Base-by-base conservation (phyloP, 1,140 invertebrate genomes). In the Teleogryllus occipitalis region DNA sequence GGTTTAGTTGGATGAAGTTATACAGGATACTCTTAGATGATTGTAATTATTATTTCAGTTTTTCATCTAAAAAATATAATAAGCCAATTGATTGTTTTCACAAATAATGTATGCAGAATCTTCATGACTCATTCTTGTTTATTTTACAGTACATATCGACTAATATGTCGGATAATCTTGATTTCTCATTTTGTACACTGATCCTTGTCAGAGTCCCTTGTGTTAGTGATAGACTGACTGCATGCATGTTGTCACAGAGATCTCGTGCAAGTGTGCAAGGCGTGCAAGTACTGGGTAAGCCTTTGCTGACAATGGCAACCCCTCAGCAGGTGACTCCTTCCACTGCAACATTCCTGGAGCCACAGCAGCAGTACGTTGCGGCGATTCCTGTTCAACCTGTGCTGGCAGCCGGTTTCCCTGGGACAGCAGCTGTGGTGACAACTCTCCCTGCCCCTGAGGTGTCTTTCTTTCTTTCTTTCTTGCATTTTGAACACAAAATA, bases 361-460 rank as follows among this genome's bases (percentile, higher is more conserved):
- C 89, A 15, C 86, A 88, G 73, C 73, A 47, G 0, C 91, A 91
- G 77, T 93, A 91, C 81, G 87, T 92, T 18, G 86, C 90, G 4
- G 87, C 89, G 5, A 89, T 93, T 81, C 89, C 91, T 18, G 86
- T 77, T 18, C 89, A 91, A 80, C 87, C 89, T 0, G 86, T 90
- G 0, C 73, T 79, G 21, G 73, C 78, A 48, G 78, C 78, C 49
- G 78, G 78, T 10, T 49, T 79, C 47, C 78, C 78, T 46, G 78
- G 78, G 7, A 49, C 47, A 39, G 76, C 39, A 18, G 39, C 76
- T 49, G 21, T 79, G 47, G 78, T 79, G 46, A 47, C 78, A 46
- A 47, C 78, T 49, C 78, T 79, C 18, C 18, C 78, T 22, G 18
- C 78, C 14, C 48, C 78, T 79, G 78, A 79, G n/a, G 78, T 79